Percentiles rank a stretch among this genome's conserved stretches.
phyloP scores from a whole-genome alignment of 2,113 vertebrate genomes.

The Irena cyanogastra region DNA sequence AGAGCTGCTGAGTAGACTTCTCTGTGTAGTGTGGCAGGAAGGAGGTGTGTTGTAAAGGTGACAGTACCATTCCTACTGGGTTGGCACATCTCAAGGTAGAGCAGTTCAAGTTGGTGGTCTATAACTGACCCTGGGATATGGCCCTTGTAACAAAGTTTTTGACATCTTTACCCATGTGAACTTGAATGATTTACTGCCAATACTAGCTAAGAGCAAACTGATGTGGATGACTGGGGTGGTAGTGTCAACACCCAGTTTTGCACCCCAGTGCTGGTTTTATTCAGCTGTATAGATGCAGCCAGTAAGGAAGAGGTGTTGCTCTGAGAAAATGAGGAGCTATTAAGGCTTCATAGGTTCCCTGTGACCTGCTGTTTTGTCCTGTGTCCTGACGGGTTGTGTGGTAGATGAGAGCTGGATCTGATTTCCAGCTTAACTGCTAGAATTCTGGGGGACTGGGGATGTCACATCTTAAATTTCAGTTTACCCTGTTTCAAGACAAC shows the following conservation, averaged over 20 bases:
- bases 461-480: background rate
- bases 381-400: background rate
- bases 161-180: background rate
- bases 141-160: background rate
- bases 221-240: background rate
- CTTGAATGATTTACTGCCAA: background rate
- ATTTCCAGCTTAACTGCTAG: background rate
- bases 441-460: background rate
- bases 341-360: background rate
- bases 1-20: background rate
- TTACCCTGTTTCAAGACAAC: background rate
- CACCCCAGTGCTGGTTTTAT: background rate
- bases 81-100: background rate
- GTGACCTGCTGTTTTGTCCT: background rate
- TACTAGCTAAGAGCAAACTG: background rate
- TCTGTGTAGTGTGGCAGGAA: background rate
- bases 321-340: background rate
- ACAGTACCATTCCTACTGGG: background rate
- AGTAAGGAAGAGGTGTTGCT: background rate
- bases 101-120: background rate
- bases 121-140: background rate
- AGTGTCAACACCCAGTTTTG: background rate
- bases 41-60: fast-evolving
- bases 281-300: background rate
- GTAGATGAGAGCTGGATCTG: background rate